Base-by-base conservation (phyloP, 2,113 vertebrate genomes). In the Ptilorrhoa leucosticta region DNA sequence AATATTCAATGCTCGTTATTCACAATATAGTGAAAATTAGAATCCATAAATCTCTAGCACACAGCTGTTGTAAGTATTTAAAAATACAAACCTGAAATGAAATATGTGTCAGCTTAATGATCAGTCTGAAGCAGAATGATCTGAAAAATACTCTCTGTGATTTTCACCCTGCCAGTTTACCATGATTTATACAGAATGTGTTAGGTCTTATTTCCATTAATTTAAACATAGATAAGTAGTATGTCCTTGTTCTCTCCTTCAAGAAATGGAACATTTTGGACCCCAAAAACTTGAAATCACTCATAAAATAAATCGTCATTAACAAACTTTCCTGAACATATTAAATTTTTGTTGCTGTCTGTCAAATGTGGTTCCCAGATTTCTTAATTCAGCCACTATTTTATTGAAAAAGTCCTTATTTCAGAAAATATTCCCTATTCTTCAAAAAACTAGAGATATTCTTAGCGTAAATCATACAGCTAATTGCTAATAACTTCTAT, bases 241-340 rank as follows among this genome's bases (percentile, higher is more conserved):
- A 76, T 85, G 93, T 82, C 89, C 93, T 97, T 96, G 85, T 77
- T 31, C 56, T 96, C 83, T 95, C 95, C 97, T 97, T 97, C 88
- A 96, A 80, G 48, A 89, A 69, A 83, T 70, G 27, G 64, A 85
- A 71, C 16, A 33, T 64, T 93, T 70, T 96, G 66, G 40, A 76
- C 65, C 40, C 31, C 44, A 16, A 87, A 86, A 79, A 37, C n/a
- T 89, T 96, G 51, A 93, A 91, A 87, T 92, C 85, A 72, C 53
- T 93, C 53, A 89, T 60, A 71, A 78, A 88, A 93, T 56, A 37
- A 90, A 77, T 82, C 5, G 66, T 37, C 42, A 91, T 85, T 92
- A 92, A 76, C 13, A 89, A 93, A 88, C 15, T 81, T 95, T 82
- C 44, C 24, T 95, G 58, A 92, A 58, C 15, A 47, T 88, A 65